These are phyloP conservation scores for Leucophenga montana DNA, from an alignment of 2,888 invertebrate species.

Conservation along the genomic window DNA sequence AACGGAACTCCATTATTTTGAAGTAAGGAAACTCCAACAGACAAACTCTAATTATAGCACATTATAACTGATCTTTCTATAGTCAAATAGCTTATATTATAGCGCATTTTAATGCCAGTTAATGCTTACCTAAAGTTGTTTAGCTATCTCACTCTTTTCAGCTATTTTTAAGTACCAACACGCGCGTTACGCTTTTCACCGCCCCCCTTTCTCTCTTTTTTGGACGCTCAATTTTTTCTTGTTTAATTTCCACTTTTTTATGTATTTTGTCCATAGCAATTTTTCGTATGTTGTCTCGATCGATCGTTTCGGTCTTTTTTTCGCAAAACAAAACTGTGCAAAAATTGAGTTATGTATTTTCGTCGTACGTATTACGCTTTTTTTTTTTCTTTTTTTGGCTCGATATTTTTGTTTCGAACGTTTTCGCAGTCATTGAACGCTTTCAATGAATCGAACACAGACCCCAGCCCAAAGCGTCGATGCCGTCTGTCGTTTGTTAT, in stretches of 20 bases:
- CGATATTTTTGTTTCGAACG: not conserved
- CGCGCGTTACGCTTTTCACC: constrained; percentile 7
- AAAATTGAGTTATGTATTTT: constrained; percentile 18
- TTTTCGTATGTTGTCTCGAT: too few relatives aligned
- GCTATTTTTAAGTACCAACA: constrained; percentile 22
- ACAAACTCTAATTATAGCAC: too few relatives aligned
- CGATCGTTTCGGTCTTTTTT: not conserved
- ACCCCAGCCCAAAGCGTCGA: not conserved
- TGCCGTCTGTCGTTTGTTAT: too few relatives aligned
- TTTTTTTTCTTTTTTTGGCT: constrained; percentile 9
- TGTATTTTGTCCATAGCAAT: not conserved
- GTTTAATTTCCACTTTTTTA: not conserved
- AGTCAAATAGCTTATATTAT: too few relatives aligned
- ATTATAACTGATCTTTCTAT: too few relatives aligned
- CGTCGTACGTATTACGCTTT: not conserved
- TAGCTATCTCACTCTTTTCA: not conserved
- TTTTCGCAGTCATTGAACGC: constrained; percentile 28
- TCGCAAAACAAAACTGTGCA: constrained; percentile 17
- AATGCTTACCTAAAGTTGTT: too few relatives aligned
- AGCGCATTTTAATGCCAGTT: too few relatives aligned
- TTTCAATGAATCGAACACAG: constrained; percentile 20
- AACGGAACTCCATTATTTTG: too few relatives aligned
- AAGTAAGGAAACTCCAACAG: too few relatives aligned
- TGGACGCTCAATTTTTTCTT: too few relatives aligned
- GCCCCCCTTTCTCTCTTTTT: not conserved